phyloP scores from a whole-genome alignment of 2,797 vertebrate genomes.

The Alfaro cultratus region DNA sequence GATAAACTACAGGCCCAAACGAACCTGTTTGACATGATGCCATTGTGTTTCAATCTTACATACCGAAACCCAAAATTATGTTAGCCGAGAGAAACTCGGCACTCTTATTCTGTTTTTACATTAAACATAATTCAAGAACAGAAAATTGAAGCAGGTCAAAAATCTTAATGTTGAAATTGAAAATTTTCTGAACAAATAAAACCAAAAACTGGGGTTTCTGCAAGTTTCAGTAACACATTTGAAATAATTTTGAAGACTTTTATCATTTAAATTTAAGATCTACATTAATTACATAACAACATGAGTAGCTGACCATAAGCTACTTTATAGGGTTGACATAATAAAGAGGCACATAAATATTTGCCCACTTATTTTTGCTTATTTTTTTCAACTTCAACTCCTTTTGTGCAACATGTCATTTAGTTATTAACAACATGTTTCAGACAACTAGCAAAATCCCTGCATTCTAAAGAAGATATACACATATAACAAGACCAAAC shows the following conservation, averaged over 20 bases:
- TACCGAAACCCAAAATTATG: conserved; percentile 13
- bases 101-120: conserved; percentile 9
- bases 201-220: not conserved
- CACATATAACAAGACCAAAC: not conserved
- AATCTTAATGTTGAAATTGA: not conserved
- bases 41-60: conserved; percentile 10
- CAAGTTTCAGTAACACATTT: not conserved
- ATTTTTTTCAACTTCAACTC: not conserved
- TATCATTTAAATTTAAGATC: not conserved
- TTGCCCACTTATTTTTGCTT: not conserved
- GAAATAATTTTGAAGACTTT: not conserved
- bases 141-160: not conserved
- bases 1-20: conserved; percentile 34
- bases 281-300: not conserved
- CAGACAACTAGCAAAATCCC: not conserved
- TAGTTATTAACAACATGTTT: not conserved
- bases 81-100: not conserved
- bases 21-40: conserved; percentile 30
- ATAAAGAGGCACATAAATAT: not conserved
- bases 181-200: not conserved
- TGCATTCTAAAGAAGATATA: not conserved
- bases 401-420: not conserved
- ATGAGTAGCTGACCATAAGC: not conserved
- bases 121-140: conserved; percentile 4
- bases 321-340: not conserved